These are phyloP conservation scores for Sarcophaga caerulescens DNA, from an alignment of 2,888 invertebrate species.

Conservation along the genomic window DNA sequence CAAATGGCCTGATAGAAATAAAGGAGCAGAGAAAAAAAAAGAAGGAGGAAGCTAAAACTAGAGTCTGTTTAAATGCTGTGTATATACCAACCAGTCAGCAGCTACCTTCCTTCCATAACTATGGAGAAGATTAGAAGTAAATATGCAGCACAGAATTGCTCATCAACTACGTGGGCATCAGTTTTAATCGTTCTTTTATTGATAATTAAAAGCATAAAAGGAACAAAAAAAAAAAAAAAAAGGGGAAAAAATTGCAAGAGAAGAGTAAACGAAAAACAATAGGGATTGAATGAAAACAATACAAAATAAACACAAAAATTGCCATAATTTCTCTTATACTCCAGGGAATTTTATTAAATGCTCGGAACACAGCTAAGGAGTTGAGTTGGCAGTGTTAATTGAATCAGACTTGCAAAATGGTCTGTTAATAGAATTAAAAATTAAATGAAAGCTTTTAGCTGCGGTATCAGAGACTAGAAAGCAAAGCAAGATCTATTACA, in stretches of 20 bases:
- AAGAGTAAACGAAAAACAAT: conserved; percentile 10
- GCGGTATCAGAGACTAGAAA: too few species aligned
- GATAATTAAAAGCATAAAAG: conserved; percentile 61
- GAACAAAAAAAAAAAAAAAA: not conserved
- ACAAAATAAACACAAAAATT: conserved; percentile 1
- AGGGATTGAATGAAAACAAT: not conserved
- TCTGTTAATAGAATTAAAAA: too few species aligned
- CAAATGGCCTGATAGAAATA: conserved; percentile 41
- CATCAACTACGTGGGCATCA: conserved; percentile 66
- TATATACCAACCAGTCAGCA: too few species aligned
- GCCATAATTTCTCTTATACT: not conserved
- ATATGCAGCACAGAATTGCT: conserved; percentile 48
- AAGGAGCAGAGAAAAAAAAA: conserved; percentile 16
- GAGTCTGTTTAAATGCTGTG: conserved; percentile 24
- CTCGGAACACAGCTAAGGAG: not conserved
- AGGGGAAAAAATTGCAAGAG: not conserved
- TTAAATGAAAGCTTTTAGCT: too few species aligned
- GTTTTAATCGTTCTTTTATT: conserved; percentile 67
- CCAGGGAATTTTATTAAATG: not conserved
- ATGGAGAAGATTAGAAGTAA: conserved; percentile 4
- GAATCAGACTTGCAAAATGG: too few species aligned
- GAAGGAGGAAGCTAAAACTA: not conserved
- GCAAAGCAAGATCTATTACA: too few species aligned
- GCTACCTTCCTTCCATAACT: not conserved
- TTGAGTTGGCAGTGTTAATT: too few species aligned